A percentile compares a stretch with the other conserved stretches of the same genome.
phyloP scores from a whole-genome alignment of 2,797 vertebrate species.

The Esox masquinongy region DNA sequence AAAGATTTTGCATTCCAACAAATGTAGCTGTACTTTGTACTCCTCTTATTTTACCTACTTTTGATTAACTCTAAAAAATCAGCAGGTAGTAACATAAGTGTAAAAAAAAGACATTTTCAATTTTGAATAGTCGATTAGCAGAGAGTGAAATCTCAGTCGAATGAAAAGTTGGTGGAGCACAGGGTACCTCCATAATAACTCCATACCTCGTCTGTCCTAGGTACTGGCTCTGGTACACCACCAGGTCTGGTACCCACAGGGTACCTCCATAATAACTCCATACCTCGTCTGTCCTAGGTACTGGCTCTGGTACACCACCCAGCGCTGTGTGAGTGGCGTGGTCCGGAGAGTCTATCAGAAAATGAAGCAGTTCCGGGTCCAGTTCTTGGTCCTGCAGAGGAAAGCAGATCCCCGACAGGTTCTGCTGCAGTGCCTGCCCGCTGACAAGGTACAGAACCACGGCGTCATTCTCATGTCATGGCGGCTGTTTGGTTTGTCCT shows the following conservation, averaged over 20 bases:
- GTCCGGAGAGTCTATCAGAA: conserved; percentile 88
- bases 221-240: conserved; percentile 99
- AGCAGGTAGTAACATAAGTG: too few species aligned
- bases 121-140: too few species aligned
- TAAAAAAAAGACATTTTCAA: too few species aligned
- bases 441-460: conserved; percentile 78
- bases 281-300: conserved; percentile 84
- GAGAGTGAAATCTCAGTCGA: too few species aligned
- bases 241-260: conserved; percentile 83
- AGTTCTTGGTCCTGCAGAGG: conserved; percentile 91
- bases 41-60: too few species aligned
- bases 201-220: conserved; percentile 75
- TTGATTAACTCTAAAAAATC: too few species aligned
- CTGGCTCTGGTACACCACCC: conserved; percentile 97
- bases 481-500: too few species aligned
- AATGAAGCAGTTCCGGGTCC: conserved; percentile 90
- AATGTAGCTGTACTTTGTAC: too few species aligned
- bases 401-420: conserved; percentile 90
- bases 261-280: conserved; percentile 62
- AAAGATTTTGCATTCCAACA: too few species aligned
- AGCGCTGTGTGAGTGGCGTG: conserved; percentile 82
- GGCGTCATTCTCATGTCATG: too few species aligned
- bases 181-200: too few species aligned
- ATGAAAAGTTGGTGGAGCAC: too few species aligned
- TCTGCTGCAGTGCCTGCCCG: conserved; percentile 90